Percentiles rank a stretch among this genome's conserved stretches.
Evolutionary conservation across 2,888 invertebrate genomes (phyloP).

Genomic region (Philonicus albiceps): DNA sequence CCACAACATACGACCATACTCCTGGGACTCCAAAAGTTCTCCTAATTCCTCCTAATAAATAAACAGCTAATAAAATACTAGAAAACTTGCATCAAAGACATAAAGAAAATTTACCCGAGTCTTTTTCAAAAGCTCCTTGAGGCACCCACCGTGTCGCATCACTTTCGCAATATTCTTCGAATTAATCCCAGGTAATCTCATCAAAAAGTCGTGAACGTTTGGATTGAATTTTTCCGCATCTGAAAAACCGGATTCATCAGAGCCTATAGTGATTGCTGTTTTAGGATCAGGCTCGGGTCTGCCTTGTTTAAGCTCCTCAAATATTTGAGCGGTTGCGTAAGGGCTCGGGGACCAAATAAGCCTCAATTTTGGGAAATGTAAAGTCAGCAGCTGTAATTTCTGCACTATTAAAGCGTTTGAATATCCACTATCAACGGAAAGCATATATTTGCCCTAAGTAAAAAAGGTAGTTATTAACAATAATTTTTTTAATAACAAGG

Average conservation of each 20-base stretch:
- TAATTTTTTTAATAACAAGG: not conserved
- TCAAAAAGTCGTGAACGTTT: constrained; percentile 79
- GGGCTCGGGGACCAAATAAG: constrained; percentile 97
- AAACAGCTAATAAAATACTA: constrained; percentile 46
- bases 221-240: constrained; percentile 73
- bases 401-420: constrained; percentile 82
- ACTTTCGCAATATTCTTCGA: constrained; percentile 83
- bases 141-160: constrained; percentile 75
- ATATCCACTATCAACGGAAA: constrained; percentile 72
- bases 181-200: constrained; percentile 87
- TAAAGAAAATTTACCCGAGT: constrained; percentile 64
- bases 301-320: constrained; percentile 92
- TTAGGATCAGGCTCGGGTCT: constrained; percentile 81
- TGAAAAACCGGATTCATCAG: constrained; percentile 69
- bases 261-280: constrained; percentile 76
- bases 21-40: constrained; percentile 75
- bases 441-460: constrained; percentile 77
- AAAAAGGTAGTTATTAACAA: not conserved
- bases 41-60: constrained; percentile 71
- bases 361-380: constrained; percentile 92
- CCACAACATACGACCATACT: constrained; percentile 73
- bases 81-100: not conserved
- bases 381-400: constrained; percentile 88
- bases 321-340: constrained; percentile 93
- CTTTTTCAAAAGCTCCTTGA: constrained; percentile 71